Evolutionary conservation across 2,888 invertebrate genomes (phyloP).

Genomic region (Onchidella celtica): DNA sequence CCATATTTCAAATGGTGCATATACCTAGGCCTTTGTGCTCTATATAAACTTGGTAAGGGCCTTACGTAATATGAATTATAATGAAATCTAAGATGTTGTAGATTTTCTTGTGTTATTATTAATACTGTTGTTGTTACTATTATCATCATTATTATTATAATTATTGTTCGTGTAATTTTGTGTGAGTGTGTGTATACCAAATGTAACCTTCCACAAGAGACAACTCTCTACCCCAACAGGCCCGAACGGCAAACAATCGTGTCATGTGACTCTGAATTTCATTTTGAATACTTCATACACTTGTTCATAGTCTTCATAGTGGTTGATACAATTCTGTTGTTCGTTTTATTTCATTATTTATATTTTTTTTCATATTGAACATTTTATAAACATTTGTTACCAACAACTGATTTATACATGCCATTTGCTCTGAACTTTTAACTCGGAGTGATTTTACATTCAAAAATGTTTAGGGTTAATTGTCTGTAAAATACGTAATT

Average conservation of each 20-base stretch:
- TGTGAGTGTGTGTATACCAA: slow-evolving; percentile 25
- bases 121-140: slow-evolving; percentile 30
- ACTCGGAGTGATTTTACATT: too few relatives aligned
- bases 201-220: slow-evolving; percentile 13
- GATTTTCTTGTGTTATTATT: slow-evolving; percentile 26
- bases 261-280: background rate
- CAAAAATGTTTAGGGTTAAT: too few relatives aligned
- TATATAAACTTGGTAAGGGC: slow-evolving; percentile 32
- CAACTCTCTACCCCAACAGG: slow-evolving; percentile 17
- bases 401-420: too few relatives aligned
- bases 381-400: too few relatives aligned
- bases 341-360: background rate
- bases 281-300: background rate
- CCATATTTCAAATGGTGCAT: slow-evolving; percentile 43
- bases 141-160: slow-evolving; percentile 14
- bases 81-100: slow-evolving; percentile 23
- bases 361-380: too few relatives aligned
- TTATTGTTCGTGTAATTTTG: slow-evolving; percentile 12
- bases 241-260: background rate
- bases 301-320: slow-evolving; percentile 2
- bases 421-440: too few relatives aligned
- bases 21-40: slow-evolving; percentile 34
- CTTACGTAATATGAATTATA: slow-evolving; percentile 31
- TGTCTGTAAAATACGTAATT: too few relatives aligned
- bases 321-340: background rate